Evolutionary conservation across 2,113 vertebrate species (phyloP).

Genomic region (Thinocorus orbignyianus): DNA sequence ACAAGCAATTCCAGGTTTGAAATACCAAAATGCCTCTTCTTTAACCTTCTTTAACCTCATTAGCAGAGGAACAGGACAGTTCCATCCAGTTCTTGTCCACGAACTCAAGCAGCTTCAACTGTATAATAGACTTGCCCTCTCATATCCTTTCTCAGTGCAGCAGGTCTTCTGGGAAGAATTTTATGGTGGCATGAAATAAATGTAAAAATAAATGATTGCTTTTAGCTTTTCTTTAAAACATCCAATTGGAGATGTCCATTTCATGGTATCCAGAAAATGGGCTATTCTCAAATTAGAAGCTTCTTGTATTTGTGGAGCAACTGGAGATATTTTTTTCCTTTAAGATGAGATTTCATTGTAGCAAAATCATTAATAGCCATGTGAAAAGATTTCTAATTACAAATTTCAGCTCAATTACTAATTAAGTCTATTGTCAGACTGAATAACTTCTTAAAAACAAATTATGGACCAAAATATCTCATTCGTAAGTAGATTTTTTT

Average conservation of each 20-base stretch:
- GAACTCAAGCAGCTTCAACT: background rate
- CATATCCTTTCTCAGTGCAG: background rate
- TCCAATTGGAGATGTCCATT: background rate
- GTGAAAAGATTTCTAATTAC: slow-evolving; percentile 65
- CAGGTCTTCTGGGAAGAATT: background rate
- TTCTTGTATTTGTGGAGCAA: slow-evolving; percentile 11
- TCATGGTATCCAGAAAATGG: background rate
- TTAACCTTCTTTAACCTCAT: background rate
- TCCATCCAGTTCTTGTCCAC: background rate
- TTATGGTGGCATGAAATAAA: background rate
- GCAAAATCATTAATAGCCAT: slow-evolving; percentile 41
- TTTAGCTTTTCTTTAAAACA: background rate
- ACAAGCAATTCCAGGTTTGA: background rate
- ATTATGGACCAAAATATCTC: slow-evolving; percentile 56
- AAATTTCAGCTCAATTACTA: slow-evolving; percentile 54
- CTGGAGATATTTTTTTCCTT: slow-evolving; percentile 1
- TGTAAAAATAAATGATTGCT: background rate
- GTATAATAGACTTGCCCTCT: background rate
- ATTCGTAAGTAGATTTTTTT: slow-evolving; percentile 24
- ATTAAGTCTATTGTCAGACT: slow-evolving; percentile 54
- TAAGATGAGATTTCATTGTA: slow-evolving; percentile 30
- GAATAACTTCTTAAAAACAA: slow-evolving; percentile 57
- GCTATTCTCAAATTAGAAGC: background rate
- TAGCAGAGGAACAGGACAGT: background rate
- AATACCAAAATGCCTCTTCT: background rate